A percentile compares a stretch with the other conserved stretches of the same genome.
Evolutionary conservation across 2,113 vertebrate genomes (phyloP).

Genomic region (Barbus barbus): DNA sequence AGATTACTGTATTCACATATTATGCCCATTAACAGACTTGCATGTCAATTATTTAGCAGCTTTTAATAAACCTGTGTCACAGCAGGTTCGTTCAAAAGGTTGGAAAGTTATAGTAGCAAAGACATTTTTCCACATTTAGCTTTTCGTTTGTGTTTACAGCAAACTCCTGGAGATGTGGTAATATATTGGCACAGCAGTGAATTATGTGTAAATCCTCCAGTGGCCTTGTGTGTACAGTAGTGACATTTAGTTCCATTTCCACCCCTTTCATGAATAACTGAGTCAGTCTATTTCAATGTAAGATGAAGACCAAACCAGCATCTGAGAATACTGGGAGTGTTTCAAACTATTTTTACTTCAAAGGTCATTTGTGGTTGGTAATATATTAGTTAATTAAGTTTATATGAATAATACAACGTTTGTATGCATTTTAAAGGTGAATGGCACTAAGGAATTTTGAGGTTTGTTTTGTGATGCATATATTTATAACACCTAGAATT

Average conservation of each 20-base stretch:
- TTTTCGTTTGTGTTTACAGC: slow-evolving; percentile 55
- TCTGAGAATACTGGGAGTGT: slow-evolving; percentile 41
- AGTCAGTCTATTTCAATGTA: slow-evolving; percentile 71
- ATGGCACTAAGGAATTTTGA: neutral
- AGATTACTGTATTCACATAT: neutral
- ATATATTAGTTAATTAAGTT: neutral
- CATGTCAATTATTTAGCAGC: neutral
- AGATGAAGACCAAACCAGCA: slow-evolving; percentile 51
- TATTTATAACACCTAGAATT: neutral
- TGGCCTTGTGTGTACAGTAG: slow-evolving; percentile 62
- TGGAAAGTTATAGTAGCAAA: neutral
- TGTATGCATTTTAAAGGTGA: neutral
- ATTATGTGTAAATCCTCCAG: slow-evolving; percentile 63
- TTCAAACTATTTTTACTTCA: slow-evolving; percentile 4
- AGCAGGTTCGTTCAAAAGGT: slow-evolving; percentile 7
- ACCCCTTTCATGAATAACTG: slow-evolving; percentile 71
- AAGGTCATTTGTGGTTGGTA: neutral
- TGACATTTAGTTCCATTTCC: slow-evolving; percentile 70
- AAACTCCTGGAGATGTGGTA: too few species aligned
- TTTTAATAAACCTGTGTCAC: neutral
- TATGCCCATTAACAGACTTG: neutral
- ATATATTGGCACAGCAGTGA: slow-evolving; percentile 71
- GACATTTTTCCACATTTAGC: slow-evolving; percentile 33
- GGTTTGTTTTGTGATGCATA: neutral
- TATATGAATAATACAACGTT: neutral